These are phyloP conservation scores for Periplaneta americana DNA, from an alignment of 1,140 invertebrate species.

Conservation along the genomic window DNA sequence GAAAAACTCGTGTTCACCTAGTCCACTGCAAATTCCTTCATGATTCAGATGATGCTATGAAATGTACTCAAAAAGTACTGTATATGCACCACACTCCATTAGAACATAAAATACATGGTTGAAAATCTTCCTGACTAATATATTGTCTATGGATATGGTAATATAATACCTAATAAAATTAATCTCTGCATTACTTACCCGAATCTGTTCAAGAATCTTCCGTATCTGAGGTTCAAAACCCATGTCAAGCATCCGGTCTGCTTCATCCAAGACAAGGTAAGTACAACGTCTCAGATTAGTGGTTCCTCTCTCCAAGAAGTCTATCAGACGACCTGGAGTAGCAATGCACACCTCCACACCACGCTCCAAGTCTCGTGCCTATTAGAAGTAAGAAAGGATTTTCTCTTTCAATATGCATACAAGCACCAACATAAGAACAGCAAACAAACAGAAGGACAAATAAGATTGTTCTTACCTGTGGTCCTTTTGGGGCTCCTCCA, in stretches of 20 bases:
- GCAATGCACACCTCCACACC: conserved; percentile 89
- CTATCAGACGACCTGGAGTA: conserved; percentile 92
- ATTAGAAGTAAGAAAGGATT: neutral
- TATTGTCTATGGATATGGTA: no score
- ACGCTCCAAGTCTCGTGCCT: conserved; percentile 69
- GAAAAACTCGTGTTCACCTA: no score
- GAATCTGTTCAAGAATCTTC: conserved; percentile 87
- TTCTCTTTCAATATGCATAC: no score
- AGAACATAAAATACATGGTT: neutral
- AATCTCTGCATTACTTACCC: conserved; percentile 55
- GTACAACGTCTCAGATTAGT: conserved; percentile 72
- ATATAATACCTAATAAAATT: no score
- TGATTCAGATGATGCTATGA: no score
- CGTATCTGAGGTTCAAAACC: conserved; percentile 95
- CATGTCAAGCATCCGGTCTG: conserved; percentile 97
- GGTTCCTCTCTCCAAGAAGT: conserved; percentile 84
- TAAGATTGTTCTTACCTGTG: conserved; percentile 47
- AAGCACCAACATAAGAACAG: no score
- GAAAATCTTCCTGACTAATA: no score
- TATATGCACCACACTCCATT: neutral
- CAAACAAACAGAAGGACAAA: neutral
- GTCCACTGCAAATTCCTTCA: no score
- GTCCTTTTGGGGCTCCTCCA: conserved; percentile 91
- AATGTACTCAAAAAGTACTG: no score
- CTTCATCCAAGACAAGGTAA: conserved; percentile 95